Percentiles rank a stretch among this genome's conserved stretches.
phyloP scores from a whole-genome alignment of 2,888 invertebrate species.

The Cheilosia grossa region DNA sequence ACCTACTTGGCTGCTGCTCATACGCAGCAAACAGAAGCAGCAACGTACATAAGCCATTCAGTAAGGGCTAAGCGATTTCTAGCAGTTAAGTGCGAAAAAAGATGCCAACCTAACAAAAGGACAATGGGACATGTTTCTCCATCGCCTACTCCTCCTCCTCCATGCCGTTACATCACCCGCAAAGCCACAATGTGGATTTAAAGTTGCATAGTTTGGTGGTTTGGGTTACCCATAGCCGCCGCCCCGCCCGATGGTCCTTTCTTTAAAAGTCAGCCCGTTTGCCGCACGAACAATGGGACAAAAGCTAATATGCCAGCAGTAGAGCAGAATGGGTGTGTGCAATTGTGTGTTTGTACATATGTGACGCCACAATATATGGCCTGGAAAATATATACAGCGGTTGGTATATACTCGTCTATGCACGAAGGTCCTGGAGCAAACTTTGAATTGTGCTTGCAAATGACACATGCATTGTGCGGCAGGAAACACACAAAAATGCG shows the following conservation, averaged over 20 bases:
- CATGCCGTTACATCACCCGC: neutral
- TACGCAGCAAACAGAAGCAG: conserved; percentile 58
- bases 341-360: neutral
- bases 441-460: conserved; percentile 71
- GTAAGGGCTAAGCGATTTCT: conserved; percentile 72
- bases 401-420: neutral
- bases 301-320: conserved; percentile 67
- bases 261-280: conserved; percentile 62
- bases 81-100: conserved; percentile 75
- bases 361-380: conserved; percentile 4
- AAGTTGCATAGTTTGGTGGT: conserved; percentile 74
- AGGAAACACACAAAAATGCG: conserved; percentile 73
- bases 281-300: conserved; percentile 67
- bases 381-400: neutral
- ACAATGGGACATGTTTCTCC: conserved; percentile 57
- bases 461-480: conserved; percentile 74
- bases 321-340: conserved; percentile 6
- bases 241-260: conserved; percentile 39
- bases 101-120: conserved; percentile 72
- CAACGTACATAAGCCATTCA: conserved; percentile 51
- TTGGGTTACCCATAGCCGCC: conserved; percentile 16
- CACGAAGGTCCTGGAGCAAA: conserved; percentile 55
- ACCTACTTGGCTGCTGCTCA: conserved; percentile 13
- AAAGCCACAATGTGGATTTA: conserved; percentile 72
- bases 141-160: neutral